Conservation (phyloP, 2,797 vertebrate species). For the Pseudochaenichthys georgianus region DNA sequence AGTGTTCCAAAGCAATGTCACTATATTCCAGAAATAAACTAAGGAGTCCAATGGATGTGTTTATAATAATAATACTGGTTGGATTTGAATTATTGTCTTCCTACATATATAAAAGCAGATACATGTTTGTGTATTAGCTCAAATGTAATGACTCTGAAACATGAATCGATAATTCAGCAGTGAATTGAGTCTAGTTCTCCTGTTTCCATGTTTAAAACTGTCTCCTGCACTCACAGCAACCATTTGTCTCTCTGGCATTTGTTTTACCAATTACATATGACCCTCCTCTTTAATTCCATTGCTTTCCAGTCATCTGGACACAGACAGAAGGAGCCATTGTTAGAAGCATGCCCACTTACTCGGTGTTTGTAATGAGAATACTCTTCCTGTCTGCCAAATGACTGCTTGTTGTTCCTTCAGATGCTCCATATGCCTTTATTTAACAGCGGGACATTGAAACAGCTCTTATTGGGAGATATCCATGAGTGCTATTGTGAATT, state of each 20-base stretch:
- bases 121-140: slow-evolving; percentile 1
- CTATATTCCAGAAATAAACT: too few relatives aligned
- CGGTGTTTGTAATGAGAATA: slow-evolving; percentile 71
- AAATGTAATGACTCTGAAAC: not conserved
- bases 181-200: slow-evolving; percentile 35
- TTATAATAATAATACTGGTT: too few relatives aligned
- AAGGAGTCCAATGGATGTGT: too few relatives aligned
- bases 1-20: too few relatives aligned
- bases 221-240: slow-evolving; percentile 64
- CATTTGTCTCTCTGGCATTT: slow-evolving; percentile 72
- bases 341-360: slow-evolving; percentile 65
- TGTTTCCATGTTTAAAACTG: slow-evolving; percentile 59
- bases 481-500: slow-evolving; percentile 69
- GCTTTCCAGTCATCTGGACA: slow-evolving; percentile 73
- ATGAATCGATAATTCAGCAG: not conserved
- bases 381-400: slow-evolving; percentile 72
- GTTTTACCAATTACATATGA: slow-evolving; percentile 61
- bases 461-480: slow-evolving; percentile 57
- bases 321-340: slow-evolving; percentile 72
- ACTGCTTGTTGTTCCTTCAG: slow-evolving; percentile 59
- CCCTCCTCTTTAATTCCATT: slow-evolving; percentile 54
- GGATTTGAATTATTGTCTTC: too few relatives aligned
- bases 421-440: slow-evolving; percentile 60
- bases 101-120: too few relatives aligned
- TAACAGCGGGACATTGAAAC: slow-evolving; percentile 50